These are phyloP conservation scores for Anthrax anthrax DNA, from an alignment of 2,888 invertebrate species.

Conservation along the genomic window DNA sequence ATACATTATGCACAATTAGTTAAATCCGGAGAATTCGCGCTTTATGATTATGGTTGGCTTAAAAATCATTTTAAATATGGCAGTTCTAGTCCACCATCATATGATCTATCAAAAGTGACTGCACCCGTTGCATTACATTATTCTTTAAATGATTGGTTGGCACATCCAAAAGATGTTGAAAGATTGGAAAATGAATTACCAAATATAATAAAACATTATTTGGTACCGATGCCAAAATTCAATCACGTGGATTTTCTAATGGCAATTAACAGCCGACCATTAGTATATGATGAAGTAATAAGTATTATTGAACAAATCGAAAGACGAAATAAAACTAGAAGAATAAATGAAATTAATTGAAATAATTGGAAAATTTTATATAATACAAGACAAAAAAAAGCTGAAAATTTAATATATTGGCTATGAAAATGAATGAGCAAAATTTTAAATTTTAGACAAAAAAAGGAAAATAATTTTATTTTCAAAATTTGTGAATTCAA, in stretches of 20 bases:
- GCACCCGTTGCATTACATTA: constrained; percentile 33
- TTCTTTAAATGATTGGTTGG: constrained; percentile 44
- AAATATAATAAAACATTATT: constrained; percentile 34
- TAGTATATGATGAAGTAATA: constrained; percentile 8
- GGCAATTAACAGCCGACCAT: constrained; percentile 19
- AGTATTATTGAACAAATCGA: constrained; percentile 3
- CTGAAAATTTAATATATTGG: too few relatives aligned
- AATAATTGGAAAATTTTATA: too few relatives aligned
- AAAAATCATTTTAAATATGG: constrained; percentile 25
- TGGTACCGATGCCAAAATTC: constrained; percentile 35
- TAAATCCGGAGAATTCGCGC: constrained; percentile 20
- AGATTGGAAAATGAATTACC: constrained; percentile 32
- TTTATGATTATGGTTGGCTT: constrained; percentile 24
- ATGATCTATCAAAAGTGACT: constrained; percentile 24
- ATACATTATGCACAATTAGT: constrained; percentile 41
- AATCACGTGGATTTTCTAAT: constrained; percentile 35
- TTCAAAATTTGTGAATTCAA: too few relatives aligned
- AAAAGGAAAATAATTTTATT: too few relatives aligned
- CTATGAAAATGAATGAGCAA: too few relatives aligned
- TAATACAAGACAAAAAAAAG: too few relatives aligned
- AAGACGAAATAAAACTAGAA: neutral
- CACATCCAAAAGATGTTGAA: constrained; percentile 38
- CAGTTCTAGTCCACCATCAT: constrained; percentile 24
- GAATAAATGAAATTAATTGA: neutral
- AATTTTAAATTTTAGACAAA: too few relatives aligned